Percentiles rank a stretch among this genome's conserved stretches.
These are phyloP conservation scores for Spinus olivaceus DNA, from an alignment of 2,797 vertebrate species.

Conservation along the genomic window DNA sequence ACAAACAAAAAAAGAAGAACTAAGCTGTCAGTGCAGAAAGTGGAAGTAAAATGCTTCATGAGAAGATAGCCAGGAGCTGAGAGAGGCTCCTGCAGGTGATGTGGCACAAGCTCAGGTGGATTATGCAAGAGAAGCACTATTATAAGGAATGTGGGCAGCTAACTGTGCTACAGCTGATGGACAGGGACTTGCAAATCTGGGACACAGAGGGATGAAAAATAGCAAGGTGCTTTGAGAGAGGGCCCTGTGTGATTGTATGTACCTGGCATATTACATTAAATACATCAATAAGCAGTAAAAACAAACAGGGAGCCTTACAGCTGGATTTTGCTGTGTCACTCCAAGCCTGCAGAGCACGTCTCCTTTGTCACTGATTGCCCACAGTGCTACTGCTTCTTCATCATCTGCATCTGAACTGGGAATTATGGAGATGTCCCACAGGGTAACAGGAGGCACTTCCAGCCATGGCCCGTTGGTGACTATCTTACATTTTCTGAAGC, in stretches of 20 bases:
- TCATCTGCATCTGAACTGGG: slow-evolving; percentile 69
- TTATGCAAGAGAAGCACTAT: not conserved
- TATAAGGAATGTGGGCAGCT: not conserved
- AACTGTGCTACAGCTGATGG: not conserved
- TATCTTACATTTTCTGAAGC: slow-evolving; percentile 90
- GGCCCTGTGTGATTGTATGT: not conserved
- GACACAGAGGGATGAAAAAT: not conserved
- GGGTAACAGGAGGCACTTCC: slow-evolving; percentile 87
- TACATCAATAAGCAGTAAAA: not conserved
- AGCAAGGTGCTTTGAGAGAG: not conserved
- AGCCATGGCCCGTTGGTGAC: slow-evolving; percentile 94
- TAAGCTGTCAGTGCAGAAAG: not conserved
- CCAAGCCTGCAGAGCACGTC: slow-evolving; percentile 93
- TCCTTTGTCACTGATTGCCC: slow-evolving; percentile 96
- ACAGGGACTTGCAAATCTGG: not conserved
- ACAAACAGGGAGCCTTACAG: slow-evolving; percentile 78
- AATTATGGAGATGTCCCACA: slow-evolving; percentile 89
- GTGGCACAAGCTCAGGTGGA: not conserved
- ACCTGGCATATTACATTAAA: not conserved
- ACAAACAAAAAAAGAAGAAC: not conserved
- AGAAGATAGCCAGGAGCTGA: not conserved
- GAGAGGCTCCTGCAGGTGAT: not conserved
- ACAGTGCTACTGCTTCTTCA: slow-evolving; percentile 82
- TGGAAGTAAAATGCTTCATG: not conserved
- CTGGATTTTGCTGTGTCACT: slow-evolving; percentile 85